Base-by-base conservation (phyloP, 2,888 invertebrate genomes). In the Auanema freiburgensis region DNA sequence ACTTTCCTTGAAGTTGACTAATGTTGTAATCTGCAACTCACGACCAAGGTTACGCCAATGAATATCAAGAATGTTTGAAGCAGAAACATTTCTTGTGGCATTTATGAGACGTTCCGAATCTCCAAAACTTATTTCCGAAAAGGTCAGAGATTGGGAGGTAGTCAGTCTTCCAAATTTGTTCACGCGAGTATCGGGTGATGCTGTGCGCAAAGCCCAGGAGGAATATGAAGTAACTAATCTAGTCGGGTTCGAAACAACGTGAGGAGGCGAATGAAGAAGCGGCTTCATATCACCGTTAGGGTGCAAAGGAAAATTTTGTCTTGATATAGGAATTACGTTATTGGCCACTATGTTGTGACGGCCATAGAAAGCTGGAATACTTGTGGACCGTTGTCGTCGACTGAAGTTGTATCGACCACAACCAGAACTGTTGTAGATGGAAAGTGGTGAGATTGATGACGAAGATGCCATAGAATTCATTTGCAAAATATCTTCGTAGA, bases 11-110 rank as follows among this genome's bases (percentile, higher is more conserved):
- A 91, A 90, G 84, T 92, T 91, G 82, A 94, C 92, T 85, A 94
- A 88, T 73, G 92, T 92, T 79, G 93, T 92, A 84, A 95, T 93
- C 91, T 92, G 81, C 49, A 84, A 66, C 16, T 8, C 55, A 46
- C 43, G 11, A 60, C 46, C 58, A 46, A 14, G 46, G 59, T 41
- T 21, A 21, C 52, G 18, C 52, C 52, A 52, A n/a, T 16, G 3
- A 6, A 52, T 18, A 52, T 52, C 25, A 33, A 33, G 33, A 33
- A 33, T 33, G 33, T 33, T 33, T 33, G 33, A 40, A 40, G n/a
- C 21, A 46, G 16, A 46, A 21, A 16, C 46, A 18, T 16, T 46
- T 46, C 21, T 16, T 16, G 46, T 18, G 16, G 46, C 16, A 46
- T 46, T 46, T 46, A 21, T 46, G 46, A 46, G 46, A 46, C 21